Base-by-base conservation (phyloP, 2,797 vertebrate species). In the Hippoglossus hippoglossus region DNA sequence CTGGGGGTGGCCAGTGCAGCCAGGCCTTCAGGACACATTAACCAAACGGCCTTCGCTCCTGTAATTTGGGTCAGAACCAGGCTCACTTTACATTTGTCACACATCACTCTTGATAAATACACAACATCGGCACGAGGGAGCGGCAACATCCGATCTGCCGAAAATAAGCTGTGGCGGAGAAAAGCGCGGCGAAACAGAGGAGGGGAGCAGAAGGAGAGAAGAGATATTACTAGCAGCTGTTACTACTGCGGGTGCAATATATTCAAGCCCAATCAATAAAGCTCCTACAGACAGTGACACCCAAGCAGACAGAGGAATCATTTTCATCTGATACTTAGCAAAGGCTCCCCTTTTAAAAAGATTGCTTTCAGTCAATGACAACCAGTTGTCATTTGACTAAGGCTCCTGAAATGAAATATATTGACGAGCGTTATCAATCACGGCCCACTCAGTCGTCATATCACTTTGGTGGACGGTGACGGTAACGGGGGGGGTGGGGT, bases 321-420 rank as follows among this genome's bases (percentile, higher is more conserved):
- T 96, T 96, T 97, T 95, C 94, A 92, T 97, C 94, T 96, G 95
- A 97, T 96, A 96, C 94, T 96, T 96, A 96, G 95, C 93, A 95
- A 94, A 93, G 91, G 93, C 95, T 94, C 94, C 92, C 94, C 94
- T 96, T 96, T 97, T 96, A 97, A 97, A 97, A 95, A 96, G 96
- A 97, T 98, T 97, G 95, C 95, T 96, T 97, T 95, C 94, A 94
- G 95, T 96, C 95, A 96, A 92, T 95, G 94, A 95, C 95, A 95
- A 94, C 93, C 91, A 93, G 93, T 95, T 95, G 96, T 97, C 95
- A 95, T 96, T 96, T 93, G 95, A 94, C 94, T 95, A 92, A 91
- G 90, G 91, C 94, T 83, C 67, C 93, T 93, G 95, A 96, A 95
- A 95, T 94, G 95, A 96, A 97, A 96, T 94, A 96, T 95, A 95